A percentile compares a stretch with the other conserved stretches of the same genome.
phyloP scores from a whole-genome alignment of 64 coral and sea anemone genomes.

The Exaiptasia diaphana region DNA sequence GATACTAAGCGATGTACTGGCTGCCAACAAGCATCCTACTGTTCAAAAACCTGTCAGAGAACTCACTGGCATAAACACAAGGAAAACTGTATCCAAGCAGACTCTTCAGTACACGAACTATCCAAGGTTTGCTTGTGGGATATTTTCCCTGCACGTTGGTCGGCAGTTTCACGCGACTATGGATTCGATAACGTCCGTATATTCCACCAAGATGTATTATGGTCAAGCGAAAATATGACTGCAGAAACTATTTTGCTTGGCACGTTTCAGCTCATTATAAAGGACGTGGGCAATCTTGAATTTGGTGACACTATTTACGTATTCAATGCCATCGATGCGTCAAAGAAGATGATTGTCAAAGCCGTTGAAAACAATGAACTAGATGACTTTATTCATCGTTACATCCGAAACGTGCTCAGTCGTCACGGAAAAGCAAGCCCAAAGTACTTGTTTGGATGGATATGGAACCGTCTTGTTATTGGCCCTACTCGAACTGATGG shows the following conservation, averaged over 20 bases:
- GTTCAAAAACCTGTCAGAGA: slow-evolving; percentile 49
- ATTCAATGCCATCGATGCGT: slow-evolving; percentile 10
- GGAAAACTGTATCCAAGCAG: slow-evolving; percentile 7
- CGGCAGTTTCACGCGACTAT: no score
- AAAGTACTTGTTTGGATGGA: neutral
- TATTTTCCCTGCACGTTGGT: no score
- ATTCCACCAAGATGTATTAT: neutral
- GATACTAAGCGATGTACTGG: neutral
- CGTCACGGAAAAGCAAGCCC: neutral
- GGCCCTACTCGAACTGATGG: slow-evolving; percentile 9
- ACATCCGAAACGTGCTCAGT: neutral
- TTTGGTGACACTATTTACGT: neutral
- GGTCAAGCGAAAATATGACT: neutral
- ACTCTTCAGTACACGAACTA: slow-evolving; percentile 12
- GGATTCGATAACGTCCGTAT: no score
- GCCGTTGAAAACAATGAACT: slow-evolving; percentile 14
- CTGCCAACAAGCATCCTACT: slow-evolving; percentile 13
- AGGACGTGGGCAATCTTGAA: neutral
- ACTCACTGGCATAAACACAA: slow-evolving; percentile 38
- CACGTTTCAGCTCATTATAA: neutral
- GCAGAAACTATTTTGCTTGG: slow-evolving; percentile 2
- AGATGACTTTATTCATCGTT: slow-evolving; percentile 34
- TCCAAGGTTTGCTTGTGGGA: neutral
- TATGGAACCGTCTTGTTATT: slow-evolving; percentile 13
- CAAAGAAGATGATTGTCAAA: slow-evolving; percentile 27